Conservation (phyloP, 1,140 invertebrate species). For the Condylostylus longicornis region DNA sequence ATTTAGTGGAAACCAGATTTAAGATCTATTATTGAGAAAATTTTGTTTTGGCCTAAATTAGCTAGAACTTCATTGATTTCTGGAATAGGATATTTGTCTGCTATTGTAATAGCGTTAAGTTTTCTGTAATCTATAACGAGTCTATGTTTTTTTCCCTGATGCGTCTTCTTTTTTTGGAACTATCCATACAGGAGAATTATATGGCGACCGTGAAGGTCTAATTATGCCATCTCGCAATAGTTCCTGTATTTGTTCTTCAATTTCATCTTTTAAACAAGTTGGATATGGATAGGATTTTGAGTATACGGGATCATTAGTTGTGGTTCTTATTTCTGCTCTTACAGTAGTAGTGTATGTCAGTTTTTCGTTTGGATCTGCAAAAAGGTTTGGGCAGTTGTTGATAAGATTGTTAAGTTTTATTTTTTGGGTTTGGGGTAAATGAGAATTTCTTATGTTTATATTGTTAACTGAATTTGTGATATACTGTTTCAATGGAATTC, state of each 20-base stretch:
- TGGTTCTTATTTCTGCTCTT: slow-evolving; percentile 1
- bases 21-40: slow-evolving; percentile 33
- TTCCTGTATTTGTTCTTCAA: slow-evolving; percentile 15
- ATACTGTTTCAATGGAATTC: slow-evolving; percentile 3
- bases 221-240: slow-evolving; percentile 17
- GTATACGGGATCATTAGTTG: slow-evolving; percentile 4
- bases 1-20: slow-evolving; percentile 35
- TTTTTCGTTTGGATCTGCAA: slow-evolving; percentile 2
- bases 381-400: not conserved
- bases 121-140: slow-evolving; percentile 21
- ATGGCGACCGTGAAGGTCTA: slow-evolving; percentile 10
- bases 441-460: not conserved
- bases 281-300: slow-evolving; percentile 13
- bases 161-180: slow-evolving; percentile 10
- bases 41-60: slow-evolving; percentile 21
- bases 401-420: not conserved
- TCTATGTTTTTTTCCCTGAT: slow-evolving; percentile 21
- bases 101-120: slow-evolving; percentile 17
- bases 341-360: slow-evolving; percentile 3
- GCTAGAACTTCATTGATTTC: slow-evolving; percentile 33
- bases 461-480: not conserved
- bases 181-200: slow-evolving; percentile 5
- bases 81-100: slow-evolving; percentile 35
- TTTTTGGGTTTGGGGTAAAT: not conserved
- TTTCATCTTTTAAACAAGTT: slow-evolving; percentile 10